Conservation (phyloP, 2,113 vertebrate species). For the Oncorhynchus clarkii region DNA sequence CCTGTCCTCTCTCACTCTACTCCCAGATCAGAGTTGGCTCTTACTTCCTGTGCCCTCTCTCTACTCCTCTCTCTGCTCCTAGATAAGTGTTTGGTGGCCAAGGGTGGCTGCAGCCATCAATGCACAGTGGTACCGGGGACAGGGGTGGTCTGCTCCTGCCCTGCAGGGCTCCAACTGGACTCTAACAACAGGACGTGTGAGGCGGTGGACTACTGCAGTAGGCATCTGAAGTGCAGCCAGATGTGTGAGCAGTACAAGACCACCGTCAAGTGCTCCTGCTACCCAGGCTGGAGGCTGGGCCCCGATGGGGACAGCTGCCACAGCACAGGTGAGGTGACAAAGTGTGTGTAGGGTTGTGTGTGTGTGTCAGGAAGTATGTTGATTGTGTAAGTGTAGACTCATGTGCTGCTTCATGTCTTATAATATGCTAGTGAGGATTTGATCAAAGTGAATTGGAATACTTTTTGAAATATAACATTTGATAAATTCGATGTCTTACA, state of each 20-base stretch:
- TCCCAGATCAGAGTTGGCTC: no score
- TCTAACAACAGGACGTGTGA: constrained; percentile 90
- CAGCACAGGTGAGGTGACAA: constrained; percentile 76
- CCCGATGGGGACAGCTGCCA: constrained; percentile 87
- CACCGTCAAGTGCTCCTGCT: constrained; percentile 94
- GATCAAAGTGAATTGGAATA: no score
- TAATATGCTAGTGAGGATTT: no score
- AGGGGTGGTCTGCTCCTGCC: constrained; percentile 91
- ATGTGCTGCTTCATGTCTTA: no score
- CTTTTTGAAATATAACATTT: no score
- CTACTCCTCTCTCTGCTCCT: constrained; percentile 4
- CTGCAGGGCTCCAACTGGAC: constrained; percentile 82
- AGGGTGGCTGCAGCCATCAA: constrained; percentile 95
- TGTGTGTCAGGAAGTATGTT: constrained; percentile 17
- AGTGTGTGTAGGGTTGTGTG: neutral
- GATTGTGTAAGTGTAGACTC: no score
- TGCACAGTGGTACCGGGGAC: constrained; percentile 89
- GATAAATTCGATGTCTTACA: no score
- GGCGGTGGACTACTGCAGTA: constrained; percentile 88
- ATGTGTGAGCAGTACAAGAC: constrained; percentile 94
- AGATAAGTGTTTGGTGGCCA: constrained; percentile 91
- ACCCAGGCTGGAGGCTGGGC: constrained; percentile 88
- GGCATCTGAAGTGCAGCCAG: constrained; percentile 92
- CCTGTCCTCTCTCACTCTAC: no score
- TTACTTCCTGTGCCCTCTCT: neutral